Base-by-base conservation (phyloP, 2,797 vertebrate species). In the Allobates femoralis region DNA sequence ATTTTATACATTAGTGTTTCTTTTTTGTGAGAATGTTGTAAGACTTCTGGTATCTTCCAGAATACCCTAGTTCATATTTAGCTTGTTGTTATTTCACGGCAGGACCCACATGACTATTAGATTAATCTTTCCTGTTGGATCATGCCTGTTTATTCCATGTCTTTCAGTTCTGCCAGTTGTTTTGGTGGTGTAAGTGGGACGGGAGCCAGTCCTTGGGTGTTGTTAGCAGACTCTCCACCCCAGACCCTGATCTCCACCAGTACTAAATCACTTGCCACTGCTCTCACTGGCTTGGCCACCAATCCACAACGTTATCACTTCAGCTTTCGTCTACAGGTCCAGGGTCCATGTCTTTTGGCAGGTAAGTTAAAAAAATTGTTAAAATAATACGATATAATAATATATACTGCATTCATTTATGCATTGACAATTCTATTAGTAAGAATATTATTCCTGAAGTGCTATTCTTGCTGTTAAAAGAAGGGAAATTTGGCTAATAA, bases 321-420 rank as follows among this genome's bases (percentile, higher is more conserved):
- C 89, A 91, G 92, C 93, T 99, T 99, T 1, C 96, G 98, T 93
- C 96, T 99, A 92, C 93, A 99, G 92, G 98, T 99, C 90, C 95
- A 97, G 89, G 97, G 97, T 30, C 97, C 98, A 16, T 99, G 98
- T 89, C 95, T 99, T 71, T 92, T 99, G 79, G 98, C 98, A 88
- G 98, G 98, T 98, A 95, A 34, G 86, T 77, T 2, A 32, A 16
- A 50, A 37, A 30, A 32, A 1, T n/a, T n/a, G n/a, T n/a, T n/a
- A n/a, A n/a, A n/a, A n/a, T n/a, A n/a, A n/a, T n/a, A n/a, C n/a
- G n/a, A 64, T 21, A 21, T 56, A 56, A 4, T 21, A 23, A 18
- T 71, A 28, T 28, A 80, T 14, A 10, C 74, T 66, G 16, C 6
- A 2, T 64, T 19, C 6, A 15, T n/a, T n/a, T n/a, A n/a, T n/a